Base-by-base conservation (phyloP, 1,140 invertebrate species). In the Drosophila jambulina region DNA sequence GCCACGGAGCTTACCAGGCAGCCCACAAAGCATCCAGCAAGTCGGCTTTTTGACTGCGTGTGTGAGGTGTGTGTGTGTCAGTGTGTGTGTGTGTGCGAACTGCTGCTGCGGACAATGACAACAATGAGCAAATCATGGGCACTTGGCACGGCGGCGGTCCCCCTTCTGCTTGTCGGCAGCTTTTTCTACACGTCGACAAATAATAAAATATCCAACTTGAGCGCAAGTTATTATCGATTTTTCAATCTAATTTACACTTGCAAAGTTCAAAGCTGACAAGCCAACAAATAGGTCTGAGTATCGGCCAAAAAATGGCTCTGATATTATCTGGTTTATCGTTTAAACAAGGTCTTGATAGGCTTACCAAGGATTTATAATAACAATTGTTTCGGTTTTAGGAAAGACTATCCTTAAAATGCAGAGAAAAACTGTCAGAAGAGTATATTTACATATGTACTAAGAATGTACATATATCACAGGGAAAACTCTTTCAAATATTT, bases 121-220 rank as follows among this genome's bases (percentile, higher is more conserved):
- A 88, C 84, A 90, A 90, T 90, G 77, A 88, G 82, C 81, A 88
- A 88, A 90, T 88, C 84, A 88, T 88, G 84, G 78, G 77, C 84
- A 88, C 83, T 80, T 88, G 79, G 79, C 75, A 76, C 60, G 71
- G 69, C 58, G 57, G 46, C 48, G n/a, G 49, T 51, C 45, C 19
- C 57, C 69, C 40, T 63, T 29, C 53, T 29, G n/a, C 58, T 23
- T 40, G 51, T 51, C 59, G 71, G 17, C 38, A 19, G 17, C 65
- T 69, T 68, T 27, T 68, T 43, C 15, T 53, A 54, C 38, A 68
- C 63, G 32, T 45, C n/a, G 2, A 68, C 46, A 68, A 70, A 56
- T 38, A 38, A 43, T 19, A 36, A 54, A 54, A 67, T 62, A n/a
- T 21, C 4, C 9, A 38, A 56, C 53, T 56, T 15, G 15, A 10